Base-by-base conservation (phyloP, 1,140 invertebrate genomes). In the Trigoniulus corallinus region DNA sequence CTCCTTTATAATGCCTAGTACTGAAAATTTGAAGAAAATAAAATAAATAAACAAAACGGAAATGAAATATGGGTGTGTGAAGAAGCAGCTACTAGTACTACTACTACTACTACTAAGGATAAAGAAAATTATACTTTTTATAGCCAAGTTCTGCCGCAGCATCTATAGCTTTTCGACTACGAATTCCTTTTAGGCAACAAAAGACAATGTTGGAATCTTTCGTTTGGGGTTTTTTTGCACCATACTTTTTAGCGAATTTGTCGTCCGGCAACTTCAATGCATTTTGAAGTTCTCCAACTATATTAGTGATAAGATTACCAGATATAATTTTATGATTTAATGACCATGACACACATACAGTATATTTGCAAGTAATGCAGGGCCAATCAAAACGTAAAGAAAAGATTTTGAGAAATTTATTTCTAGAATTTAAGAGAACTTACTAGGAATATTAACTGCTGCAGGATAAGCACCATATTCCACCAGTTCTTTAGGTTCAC, bases 371-470 rank as follows among this genome's bases (percentile, higher is more conserved):
- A 47, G 15, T 15, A 15, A 34, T 34, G 7, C 29, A 34, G 15
- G 15, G 15, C 15, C 7, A 34, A 7, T 34, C 15, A 34, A 34
- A 34, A 34, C 29, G 29, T 15, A 7, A 7, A 34, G 29, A 34
- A n/a, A n/a, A n/a, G n/a, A n/a, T n/a, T 39, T 39, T 7, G 7
- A 37, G 34, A 18, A 18, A 42, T 42, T 42, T 42, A 21, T 18
- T 4, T 7, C 41, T 42, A n/a, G 12, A 42, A 21, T 49, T 43
- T 7, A 10, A 22, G 10, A 22, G 7, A 27, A 53, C 53, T 47
- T 52, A 52, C 53, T 27, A n/a, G 58, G 58, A 29, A 60, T 57
- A 50, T 60, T 59, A 13, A 60, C 48, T 2, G 58, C 50, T 12
- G 48, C 43, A 3, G 56, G 56, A 48, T 59, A 59, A 47, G 34